Conservation (phyloP, 2,797 vertebrate species). For the Chromobotia macracanthus region DNA sequence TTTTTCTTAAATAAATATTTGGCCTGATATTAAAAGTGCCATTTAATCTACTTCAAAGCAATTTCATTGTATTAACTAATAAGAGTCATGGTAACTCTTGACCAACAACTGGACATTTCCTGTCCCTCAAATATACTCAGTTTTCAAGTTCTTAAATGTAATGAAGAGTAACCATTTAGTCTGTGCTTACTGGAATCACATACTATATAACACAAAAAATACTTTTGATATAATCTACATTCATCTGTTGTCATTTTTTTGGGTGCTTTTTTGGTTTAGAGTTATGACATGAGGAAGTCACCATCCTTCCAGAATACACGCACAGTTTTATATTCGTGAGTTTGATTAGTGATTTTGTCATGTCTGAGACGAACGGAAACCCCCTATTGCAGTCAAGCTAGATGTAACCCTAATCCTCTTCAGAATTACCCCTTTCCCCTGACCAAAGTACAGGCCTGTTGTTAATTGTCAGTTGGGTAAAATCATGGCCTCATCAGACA, state of each 20-base stretch:
- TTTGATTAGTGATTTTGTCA: too few relatives aligned
- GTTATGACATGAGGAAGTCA: background rate
- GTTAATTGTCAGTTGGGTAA: too few relatives aligned
- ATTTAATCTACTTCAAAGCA: background rate
- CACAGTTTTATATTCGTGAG: too few relatives aligned
- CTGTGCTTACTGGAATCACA: background rate
- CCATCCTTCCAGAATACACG: too few relatives aligned
- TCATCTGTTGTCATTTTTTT: background rate
- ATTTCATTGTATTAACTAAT: background rate
- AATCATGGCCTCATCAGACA: too few relatives aligned
- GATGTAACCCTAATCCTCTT: too few relatives aligned
- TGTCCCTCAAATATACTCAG: background rate
- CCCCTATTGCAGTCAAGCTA: too few relatives aligned
- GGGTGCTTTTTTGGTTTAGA: background rate
- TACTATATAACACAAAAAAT: too few relatives aligned
- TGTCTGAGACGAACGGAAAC: too few relatives aligned
- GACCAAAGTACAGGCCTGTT: too few relatives aligned
- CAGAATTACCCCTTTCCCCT: too few relatives aligned
- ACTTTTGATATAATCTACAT: background rate
- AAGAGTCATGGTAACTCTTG: background rate
- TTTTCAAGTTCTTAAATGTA: background rate
- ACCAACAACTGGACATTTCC: background rate
- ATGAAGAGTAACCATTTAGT: slow-evolving; percentile 9
- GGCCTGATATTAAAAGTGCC: background rate
- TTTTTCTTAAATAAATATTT: background rate